Evolutionary conservation across 2,888 invertebrate genomes (phyloP).

Genomic region (Thalpophila matura): DNA sequence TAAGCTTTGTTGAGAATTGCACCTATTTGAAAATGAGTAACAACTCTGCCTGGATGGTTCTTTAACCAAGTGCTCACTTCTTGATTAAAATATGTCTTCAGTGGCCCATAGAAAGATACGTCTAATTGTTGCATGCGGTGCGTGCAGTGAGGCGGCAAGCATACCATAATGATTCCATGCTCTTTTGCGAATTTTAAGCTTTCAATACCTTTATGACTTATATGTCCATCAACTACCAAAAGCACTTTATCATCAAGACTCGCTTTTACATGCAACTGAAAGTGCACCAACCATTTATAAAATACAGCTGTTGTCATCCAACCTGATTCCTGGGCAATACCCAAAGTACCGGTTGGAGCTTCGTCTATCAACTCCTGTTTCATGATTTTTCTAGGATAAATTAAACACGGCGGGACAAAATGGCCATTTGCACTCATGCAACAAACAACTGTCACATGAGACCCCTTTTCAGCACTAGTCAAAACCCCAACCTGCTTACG

Average conservation of each 20-base stretch:
- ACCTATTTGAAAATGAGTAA: conserved; percentile 65
- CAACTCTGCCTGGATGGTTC: conserved; percentile 63
- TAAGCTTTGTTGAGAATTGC: conserved; percentile 64
- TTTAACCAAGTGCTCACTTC: conserved; percentile 62
- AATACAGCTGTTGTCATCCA: conserved; percentile 68
- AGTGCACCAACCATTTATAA: conserved; percentile 61
- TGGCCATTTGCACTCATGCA: conserved; percentile 51
- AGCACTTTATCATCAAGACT: conserved; percentile 48
- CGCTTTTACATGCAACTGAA: conserved; percentile 55
- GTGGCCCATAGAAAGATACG: conserved; percentile 65
- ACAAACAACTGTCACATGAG: conserved; percentile 70
- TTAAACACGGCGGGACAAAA: conserved; percentile 71
- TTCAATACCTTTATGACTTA: conserved; percentile 38
- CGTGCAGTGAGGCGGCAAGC: conserved; percentile 48
- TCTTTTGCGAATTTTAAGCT: conserved; percentile 65
- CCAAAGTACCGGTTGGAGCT: conserved; percentile 71
- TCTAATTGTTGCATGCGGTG: conserved; percentile 70
- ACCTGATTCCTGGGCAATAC: conserved; percentile 66
- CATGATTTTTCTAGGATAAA: conserved; percentile 71
- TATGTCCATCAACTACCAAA: conserved; percentile 67
- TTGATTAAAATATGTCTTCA: conserved; percentile 66
- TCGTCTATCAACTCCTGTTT: conserved; percentile 68
- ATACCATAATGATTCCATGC: conserved; percentile 42
- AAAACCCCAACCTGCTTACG: conserved; percentile 75
- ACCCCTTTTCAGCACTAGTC: conserved; percentile 75